Base-by-base conservation (phyloP, 2,113 vertebrate species). In the Ictidomys tridecemlineatus region DNA sequence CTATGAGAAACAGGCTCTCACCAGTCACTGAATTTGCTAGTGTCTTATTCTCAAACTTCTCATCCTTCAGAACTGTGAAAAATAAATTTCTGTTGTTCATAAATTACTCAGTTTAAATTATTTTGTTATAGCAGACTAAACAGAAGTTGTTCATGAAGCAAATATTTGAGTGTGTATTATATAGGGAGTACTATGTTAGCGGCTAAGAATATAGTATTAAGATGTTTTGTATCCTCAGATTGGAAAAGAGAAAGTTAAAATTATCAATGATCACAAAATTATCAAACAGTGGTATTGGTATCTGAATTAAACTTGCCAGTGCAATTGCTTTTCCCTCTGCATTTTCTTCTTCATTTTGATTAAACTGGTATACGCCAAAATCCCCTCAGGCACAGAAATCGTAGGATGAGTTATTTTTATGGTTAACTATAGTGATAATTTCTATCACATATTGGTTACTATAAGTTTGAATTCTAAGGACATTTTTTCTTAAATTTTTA, bases 401-500 rank as follows among this genome's bases (percentile, higher is more conserved):
- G 2, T 42, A n/a, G 4, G 30, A 65, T 51, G 20, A 85, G 53
- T 65, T 85, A 89, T 89, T 89, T 91, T 88, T 48, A 89, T 45
- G 37, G 34, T 72, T 89, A 82, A 82, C 37, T 30, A 70, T 0
- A 56, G 20, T 69, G 87, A 88, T 63, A 32, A 42, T 48, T 77
- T 51, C 32, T 34, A 89, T 56, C 7, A 88, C n/a, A 53, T 48
- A 94, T 17, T 85, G 74, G 61, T 79, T 88, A 42, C 78, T 85
- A 45, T 61, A 34, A 53, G 28, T 85, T 48, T 89, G 72, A 95
- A 88, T 89, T 88, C 86, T 79, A 85, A 74, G 18, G 42, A 83
- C 42, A 73, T 2, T 74, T 85, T 85, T 37, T 77, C 58, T 95
- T 91, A 91, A 69, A 42, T 72, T 39, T 32, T 37, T 42, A 51